phyloP scores from a whole-genome alignment of 2,888 invertebrate species.

The Caenorhabditis sp. region DNA sequence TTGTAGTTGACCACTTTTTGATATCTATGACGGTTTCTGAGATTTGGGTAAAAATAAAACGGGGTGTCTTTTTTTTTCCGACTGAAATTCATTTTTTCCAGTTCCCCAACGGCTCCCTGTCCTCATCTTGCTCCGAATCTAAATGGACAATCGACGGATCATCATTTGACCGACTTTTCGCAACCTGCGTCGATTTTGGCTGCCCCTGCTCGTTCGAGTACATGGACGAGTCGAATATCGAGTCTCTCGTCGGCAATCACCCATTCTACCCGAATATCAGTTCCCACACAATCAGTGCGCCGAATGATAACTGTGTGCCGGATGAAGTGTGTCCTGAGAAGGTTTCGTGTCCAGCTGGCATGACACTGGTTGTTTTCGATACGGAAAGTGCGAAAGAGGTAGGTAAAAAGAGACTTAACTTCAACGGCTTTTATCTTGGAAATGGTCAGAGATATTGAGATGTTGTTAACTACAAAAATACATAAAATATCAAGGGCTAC shows the following conservation, averaged over 20 bases:
- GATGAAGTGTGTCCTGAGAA: not conserved
- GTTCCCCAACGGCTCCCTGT: not conserved
- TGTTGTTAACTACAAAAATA: no score
- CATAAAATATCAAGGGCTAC: no score
- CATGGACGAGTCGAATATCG: not conserved
- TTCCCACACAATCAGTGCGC: not conserved
- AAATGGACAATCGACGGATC: not conserved
- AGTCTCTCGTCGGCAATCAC: not conserved
- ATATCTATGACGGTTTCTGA: not conserved
- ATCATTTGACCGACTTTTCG: not conserved
- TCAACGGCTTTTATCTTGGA: no score
- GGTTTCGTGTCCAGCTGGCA: not conserved
- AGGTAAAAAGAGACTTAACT: not conserved
- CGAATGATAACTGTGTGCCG: not conserved
- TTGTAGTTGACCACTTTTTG: not conserved
- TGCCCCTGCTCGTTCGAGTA: not conserved
- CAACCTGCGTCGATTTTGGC: not conserved
- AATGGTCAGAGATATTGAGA: no score
- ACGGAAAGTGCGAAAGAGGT: not conserved
- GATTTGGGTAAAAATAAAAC: no score
- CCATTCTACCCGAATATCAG: slow-evolving; percentile 4
- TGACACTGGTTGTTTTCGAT: slow-evolving; percentile 3
- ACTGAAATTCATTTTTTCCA: not conserved
- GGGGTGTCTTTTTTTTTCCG: no score
- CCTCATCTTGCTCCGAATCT: not conserved